A percentile compares a stretch with the other conserved stretches of the same genome.
Conservation (phyloP, 92 coral and sea anemone genomes). For the Paramuricea clavata region DNA sequence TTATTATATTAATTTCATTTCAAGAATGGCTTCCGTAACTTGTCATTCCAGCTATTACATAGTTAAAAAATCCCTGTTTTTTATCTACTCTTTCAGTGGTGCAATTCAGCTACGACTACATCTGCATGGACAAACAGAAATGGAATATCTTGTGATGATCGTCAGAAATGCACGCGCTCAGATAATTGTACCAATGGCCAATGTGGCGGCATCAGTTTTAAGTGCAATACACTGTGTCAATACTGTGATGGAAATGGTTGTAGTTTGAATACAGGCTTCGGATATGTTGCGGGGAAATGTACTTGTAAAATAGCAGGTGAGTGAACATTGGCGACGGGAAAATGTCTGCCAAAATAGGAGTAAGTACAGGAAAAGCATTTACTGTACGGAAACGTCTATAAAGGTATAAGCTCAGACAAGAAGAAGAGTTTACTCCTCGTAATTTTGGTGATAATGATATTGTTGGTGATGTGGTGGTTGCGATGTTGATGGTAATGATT, state of each 20-base stretch:
- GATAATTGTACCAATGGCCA: conserved; percentile 83
- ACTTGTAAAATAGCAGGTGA: conserved; percentile 82
- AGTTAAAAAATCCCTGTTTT: neutral
- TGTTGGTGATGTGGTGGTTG: too few relatives aligned
- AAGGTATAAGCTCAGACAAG: too few relatives aligned
- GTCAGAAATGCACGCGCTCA: conserved; percentile 77
- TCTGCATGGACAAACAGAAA: conserved; percentile 77
- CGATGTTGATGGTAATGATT: too few relatives aligned
- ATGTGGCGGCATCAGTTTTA: conserved; percentile 79
- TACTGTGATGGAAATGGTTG: conserved; percentile 79
- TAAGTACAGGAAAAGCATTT: neutral
- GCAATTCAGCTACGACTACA: conserved; percentile 70
- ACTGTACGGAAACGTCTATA: too few relatives aligned
- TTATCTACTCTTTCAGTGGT: conserved; percentile 64
- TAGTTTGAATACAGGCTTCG: conserved; percentile 79
- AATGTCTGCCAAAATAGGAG: neutral
- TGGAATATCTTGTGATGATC: conserved; percentile 81
- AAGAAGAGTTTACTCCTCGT: too few relatives aligned
- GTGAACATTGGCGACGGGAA: neutral
- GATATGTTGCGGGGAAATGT: conserved; percentile 79
- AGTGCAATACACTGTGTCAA: conserved; percentile 80
- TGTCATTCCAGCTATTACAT: too few relatives aligned
- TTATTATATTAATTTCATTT: too few relatives aligned
- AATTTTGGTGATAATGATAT: too few relatives aligned
- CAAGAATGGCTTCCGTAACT: too few relatives aligned